Conservation (phyloP, 1,140 invertebrate genomes). For the Aphis craccivora region DNA sequence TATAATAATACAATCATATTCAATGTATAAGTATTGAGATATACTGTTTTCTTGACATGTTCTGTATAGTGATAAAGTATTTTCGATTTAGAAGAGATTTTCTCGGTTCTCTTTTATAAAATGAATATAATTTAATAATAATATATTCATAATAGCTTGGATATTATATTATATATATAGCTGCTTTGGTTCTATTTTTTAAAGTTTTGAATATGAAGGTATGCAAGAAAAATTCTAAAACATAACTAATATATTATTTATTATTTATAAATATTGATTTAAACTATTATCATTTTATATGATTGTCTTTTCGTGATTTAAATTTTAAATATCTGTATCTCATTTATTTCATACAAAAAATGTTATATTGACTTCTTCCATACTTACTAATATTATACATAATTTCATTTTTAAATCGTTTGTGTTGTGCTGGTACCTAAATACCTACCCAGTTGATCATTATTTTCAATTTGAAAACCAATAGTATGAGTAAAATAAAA, state of each 20-base stretch:
- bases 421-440: too few species aligned
- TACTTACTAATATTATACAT: too few species aligned
- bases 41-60: not conserved
- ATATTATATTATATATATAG: not conserved
- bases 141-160: not conserved
- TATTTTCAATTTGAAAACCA: too few species aligned
- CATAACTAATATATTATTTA: not conserved
- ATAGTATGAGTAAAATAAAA: too few species aligned
- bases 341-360: too few species aligned
- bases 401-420: too few species aligned
- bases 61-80: not conserved
- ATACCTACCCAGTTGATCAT: too few species aligned
- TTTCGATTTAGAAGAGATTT: not conserved
- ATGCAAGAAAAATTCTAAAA: not conserved
- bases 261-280: not conserved
- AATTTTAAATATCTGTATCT: not conserved
- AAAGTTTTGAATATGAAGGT: not conserved
- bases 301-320: not conserved
- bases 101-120: not conserved
- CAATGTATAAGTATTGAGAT: not conserved
- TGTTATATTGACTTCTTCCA: too few species aligned
- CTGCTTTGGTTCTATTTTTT: not conserved
- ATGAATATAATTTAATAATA: not conserved
- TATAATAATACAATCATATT: not conserved
- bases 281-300: too few species aligned